Evolutionary conservation across 2,113 vertebrate species (phyloP).

Genomic region (Alexandromys fortis): DNA sequence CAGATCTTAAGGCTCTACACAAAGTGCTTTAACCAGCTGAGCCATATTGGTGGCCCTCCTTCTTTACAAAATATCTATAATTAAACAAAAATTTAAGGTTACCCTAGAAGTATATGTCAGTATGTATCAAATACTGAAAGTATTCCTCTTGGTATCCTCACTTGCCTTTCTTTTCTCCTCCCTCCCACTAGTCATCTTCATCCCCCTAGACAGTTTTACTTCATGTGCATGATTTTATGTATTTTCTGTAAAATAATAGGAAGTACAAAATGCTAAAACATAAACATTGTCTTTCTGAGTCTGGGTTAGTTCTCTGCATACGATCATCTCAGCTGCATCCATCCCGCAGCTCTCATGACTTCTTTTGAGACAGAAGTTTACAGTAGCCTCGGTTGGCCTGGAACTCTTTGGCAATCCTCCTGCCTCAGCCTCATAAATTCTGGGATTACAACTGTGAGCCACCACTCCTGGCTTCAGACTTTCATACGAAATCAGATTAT

Average conservation of each 20-base stretch:
- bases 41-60: not conserved
- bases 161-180: not conserved
- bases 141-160: not conserved
- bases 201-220: not conserved
- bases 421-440: not conserved
- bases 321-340: not conserved
- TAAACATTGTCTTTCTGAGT: not conserved
- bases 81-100: not conserved
- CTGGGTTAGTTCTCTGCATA: not conserved
- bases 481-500: slow-evolving; percentile 33
- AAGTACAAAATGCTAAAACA: not conserved
- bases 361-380: not conserved
- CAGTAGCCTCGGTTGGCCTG: not conserved
- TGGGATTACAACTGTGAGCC: not conserved
- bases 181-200: not conserved
- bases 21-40: not conserved
- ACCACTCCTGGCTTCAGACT: not conserved
- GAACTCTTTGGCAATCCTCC: not conserved
- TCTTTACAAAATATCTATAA: not conserved
- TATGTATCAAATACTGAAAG: not conserved
- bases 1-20: not conserved
- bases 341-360: too few relatives aligned
- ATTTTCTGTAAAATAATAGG: not conserved
- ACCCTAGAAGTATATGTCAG: not conserved
- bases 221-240: not conserved